These are phyloP conservation scores for Chromoteleia sp. DNA, from an alignment of 2,888 invertebrate species.

Conservation along the genomic window DNA sequence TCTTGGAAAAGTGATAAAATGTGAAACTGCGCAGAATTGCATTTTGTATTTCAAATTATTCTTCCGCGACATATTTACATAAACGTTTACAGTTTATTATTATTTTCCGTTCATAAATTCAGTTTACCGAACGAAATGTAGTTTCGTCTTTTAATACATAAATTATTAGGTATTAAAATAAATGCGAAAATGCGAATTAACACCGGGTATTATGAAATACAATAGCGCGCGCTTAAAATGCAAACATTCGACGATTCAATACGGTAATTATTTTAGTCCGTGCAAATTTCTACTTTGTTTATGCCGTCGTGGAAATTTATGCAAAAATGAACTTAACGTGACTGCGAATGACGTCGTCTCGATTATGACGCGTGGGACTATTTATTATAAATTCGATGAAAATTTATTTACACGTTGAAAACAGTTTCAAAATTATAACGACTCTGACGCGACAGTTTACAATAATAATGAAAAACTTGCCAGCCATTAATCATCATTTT, in stretches of 20 bases:
- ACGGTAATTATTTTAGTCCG: constrained; percentile 17
- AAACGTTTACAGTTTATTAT: no score
- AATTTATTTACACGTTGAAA: constrained; percentile 22
- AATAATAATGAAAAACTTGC: not conserved
- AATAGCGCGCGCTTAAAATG: constrained; percentile 25
- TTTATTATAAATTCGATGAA: constrained; percentile 30
- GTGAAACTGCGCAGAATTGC: no score
- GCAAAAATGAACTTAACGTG: constrained; percentile 24
- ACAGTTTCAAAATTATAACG: constrained; percentile 14
- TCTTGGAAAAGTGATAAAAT: no score
- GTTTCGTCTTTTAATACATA: not conserved
- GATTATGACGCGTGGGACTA: constrained; percentile 21
- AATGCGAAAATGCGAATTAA: not conserved
- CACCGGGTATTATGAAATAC: not conserved
- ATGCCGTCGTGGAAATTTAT: constrained; percentile 17
- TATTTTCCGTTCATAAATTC: no score
- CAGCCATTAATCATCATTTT: not conserved
- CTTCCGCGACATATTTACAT: no score
- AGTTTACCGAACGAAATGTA: no score
- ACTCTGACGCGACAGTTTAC: not conserved
- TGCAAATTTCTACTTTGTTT: constrained; percentile 20
- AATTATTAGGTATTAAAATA: constrained; percentile 15
- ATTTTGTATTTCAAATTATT: no score
- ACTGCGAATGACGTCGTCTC: constrained; percentile 23
- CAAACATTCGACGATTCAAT: constrained; percentile 21